Evolutionary conservation across 2,113 vertebrate species (phyloP).

Genomic region (Bothrops jararaca): DNA sequence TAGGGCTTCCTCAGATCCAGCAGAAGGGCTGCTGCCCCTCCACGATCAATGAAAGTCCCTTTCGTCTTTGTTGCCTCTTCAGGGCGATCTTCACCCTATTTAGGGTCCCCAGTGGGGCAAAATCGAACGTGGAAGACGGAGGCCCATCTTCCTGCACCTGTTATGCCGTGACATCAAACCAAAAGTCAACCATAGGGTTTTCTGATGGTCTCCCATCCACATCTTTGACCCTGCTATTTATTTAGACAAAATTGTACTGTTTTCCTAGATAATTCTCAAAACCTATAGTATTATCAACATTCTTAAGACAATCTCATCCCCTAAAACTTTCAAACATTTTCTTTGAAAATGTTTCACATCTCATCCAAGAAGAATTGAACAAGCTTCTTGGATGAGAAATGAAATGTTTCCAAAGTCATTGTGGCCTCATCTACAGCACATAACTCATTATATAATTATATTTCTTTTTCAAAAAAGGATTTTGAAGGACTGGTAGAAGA

Average conservation of each 20-base stretch:
- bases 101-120: too few relatives aligned
- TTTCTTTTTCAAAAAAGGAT: constrained; percentile 45
- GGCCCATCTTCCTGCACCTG: too few relatives aligned
- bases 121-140: too few relatives aligned
- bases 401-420: background rate
- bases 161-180: too few relatives aligned
- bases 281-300: background rate
- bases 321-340: background rate
- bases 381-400: background rate
- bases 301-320: background rate
- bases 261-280: background rate
- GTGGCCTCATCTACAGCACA: background rate
- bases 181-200: background rate
- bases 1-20: too few relatives aligned
- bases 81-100: too few relatives aligned
- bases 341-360: background rate
- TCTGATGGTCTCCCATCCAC: background rate
- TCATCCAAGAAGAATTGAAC: background rate
- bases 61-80: too few relatives aligned
- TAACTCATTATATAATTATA: background rate
- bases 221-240: background rate
- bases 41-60: too few relatives aligned
- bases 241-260: background rate
- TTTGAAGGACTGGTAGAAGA: constrained; percentile 62
- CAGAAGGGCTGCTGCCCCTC: too few relatives aligned